Conservation (phyloP, 35 echinoderm and acorn worm genomes). For the Acanthaster planci region DNA sequence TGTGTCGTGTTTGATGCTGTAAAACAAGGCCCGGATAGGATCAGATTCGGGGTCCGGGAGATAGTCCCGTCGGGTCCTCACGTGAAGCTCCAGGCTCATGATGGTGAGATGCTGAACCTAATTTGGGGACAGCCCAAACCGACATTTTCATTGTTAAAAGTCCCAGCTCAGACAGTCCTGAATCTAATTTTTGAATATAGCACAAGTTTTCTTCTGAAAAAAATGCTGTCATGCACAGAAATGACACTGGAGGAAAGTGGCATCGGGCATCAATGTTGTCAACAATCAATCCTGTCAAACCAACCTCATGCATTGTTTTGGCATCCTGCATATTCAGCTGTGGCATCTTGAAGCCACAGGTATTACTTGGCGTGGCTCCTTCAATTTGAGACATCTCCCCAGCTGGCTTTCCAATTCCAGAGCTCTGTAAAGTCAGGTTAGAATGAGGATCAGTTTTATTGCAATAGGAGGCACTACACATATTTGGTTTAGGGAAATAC, state of each 20-base stretch:
- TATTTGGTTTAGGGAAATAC: too few relatives aligned
- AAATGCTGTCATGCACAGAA: too few relatives aligned
- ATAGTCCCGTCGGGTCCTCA: slow-evolving; percentile 61
- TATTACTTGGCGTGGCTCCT: slow-evolving; percentile 84
- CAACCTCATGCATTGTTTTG: slow-evolving; percentile 91
- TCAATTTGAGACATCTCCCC: slow-evolving; percentile 70
- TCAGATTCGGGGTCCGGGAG: slow-evolving; percentile 89
- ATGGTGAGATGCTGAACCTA: slow-evolving; percentile 90
- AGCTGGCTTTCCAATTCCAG: neutral
- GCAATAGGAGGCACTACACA: too few relatives aligned
- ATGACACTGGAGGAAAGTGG: too few relatives aligned
- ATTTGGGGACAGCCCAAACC: neutral
- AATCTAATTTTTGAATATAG: too few relatives aligned
- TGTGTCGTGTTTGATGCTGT: slow-evolving; percentile 55
- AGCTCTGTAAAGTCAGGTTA: neutral
- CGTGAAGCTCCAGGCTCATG: slow-evolving; percentile 86
- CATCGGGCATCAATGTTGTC: too few relatives aligned
- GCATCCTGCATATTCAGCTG: slow-evolving; percentile 88
- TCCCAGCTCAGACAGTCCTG: too few relatives aligned
- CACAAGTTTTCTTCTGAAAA: too few relatives aligned
- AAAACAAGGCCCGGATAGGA: slow-evolving; percentile 85
- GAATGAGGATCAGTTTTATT: too few relatives aligned
- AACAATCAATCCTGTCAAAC: too few relatives aligned
- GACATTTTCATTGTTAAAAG: neutral
- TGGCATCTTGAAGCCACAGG: slow-evolving; percentile 78